Evolutionary conservation across 1,140 invertebrate species (phyloP), one percentile per base, ranked within the genome.

Genomic region (Paralvinella palmiformis): DNA sequence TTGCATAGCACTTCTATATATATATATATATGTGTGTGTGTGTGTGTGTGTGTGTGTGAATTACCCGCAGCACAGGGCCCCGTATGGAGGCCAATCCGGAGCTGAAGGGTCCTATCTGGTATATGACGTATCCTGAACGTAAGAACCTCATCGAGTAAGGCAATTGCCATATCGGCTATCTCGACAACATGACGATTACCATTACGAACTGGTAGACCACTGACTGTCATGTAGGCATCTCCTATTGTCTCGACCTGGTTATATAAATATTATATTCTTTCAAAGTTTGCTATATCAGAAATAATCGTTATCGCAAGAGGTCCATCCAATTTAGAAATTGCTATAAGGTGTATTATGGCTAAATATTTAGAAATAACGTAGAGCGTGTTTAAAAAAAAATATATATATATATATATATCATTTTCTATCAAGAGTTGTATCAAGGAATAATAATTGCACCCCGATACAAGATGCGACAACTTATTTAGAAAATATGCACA

Each of bases 221-320:
- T 90, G 13, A 92, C 92, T 10, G 94, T 89, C 92, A 96, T 95
- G 79, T 96, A 96, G 4, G 92, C 92, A 79, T 95, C 93, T 1
- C 92, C 92, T 68, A 96, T 96, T 0, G 93, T 97, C 82, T 97
- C 93, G 61, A 94, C 92, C 89, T 90, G n/a, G n/a, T 10, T 41
- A 41, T 10, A n/a, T n/a, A n/a, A n/a, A n/a, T n/a, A n/a, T 92
- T 92, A n/a, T n/a, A n/a, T n/a, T n/a, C n/a, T n/a, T n/a, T n/a
- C n/a, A n/a, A n/a, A n/a, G 10, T 94, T n/a, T n/a, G n/a, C n/a
- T n/a, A n/a, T n/a, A n/a, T n/a, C n/a, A n/a, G n/a, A n/a, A n/a
- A n/a, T n/a, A n/a, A n/a, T n/a, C n/a, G n/a, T n/a, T n/a, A n/a
- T n/a, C n/a, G n/a, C n/a, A n/a, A n/a, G n/a, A n/a, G n/a, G n/a